Base-by-base conservation (phyloP, 2,888 invertebrate genomes). In the Acanthosepion pharaonis region DNA sequence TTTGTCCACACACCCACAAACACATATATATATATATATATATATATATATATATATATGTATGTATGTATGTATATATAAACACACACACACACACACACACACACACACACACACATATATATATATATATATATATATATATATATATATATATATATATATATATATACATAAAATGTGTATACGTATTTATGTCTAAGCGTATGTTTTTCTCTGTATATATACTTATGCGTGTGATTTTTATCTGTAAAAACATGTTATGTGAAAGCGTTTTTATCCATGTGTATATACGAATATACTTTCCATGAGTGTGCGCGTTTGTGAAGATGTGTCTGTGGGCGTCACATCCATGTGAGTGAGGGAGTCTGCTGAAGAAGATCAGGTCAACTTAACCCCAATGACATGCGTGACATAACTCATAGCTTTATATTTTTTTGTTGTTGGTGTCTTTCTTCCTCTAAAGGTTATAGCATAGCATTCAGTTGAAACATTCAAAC, bases 41-140 rank as follows among this genome's bases (percentile, higher is more conserved):
- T 42, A 42, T 42, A 42, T 42, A 42, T 42, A 42, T 42, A 42
- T 42, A 42, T 42, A 42, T 42, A 42, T 42, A 42, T 42, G 2
- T 42, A 42, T 42, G 2, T 42, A 42, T 42, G 3, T 42, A 42
- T 42, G 3, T 42, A 42, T 42, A 2, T 42, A 42, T 42, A 42
- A 0, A 2, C 3, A 42, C 3, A 42, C 3, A 42, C 3, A 42
- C 3, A 42, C 3, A 42, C 2, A 42, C 2, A 42, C 2, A 42
- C 2, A 42, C 42, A 42, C 3, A 42, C 42, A 42, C 42, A 42
- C 42, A 42, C 42, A 42, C 42, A 42, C 42, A 42, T 3, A 42
- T 3, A 42, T 28, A 6, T 28, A 64, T 6, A 5, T 3, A 64
- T 64, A 28, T 28, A 6, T 28, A 64, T 8, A 25, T 0, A 64